Evolutionary conservation across 2,113 vertebrate species (phyloP).

Genomic region (Triplophysa siluroides): DNA sequence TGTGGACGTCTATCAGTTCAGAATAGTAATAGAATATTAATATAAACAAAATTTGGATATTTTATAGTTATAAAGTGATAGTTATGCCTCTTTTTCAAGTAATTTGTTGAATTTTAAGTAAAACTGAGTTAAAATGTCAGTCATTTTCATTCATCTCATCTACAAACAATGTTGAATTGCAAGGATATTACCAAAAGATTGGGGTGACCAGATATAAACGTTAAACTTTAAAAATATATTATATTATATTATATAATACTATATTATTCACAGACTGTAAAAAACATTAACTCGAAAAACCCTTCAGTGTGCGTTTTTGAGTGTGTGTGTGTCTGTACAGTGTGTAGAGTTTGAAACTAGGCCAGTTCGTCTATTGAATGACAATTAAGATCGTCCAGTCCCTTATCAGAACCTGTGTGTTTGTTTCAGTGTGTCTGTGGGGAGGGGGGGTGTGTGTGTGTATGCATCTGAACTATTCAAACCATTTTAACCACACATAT

Average conservation of each 20-base stretch:
- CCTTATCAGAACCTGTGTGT: slow-evolving; percentile 72
- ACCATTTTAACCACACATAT: background rate
- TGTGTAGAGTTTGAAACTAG: slow-evolving; percentile 82
- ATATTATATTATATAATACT: no score
- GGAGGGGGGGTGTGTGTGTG: background rate
- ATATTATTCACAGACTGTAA: no score
- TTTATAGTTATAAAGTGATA: no score
- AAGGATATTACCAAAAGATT: background rate
- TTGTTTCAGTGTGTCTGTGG: slow-evolving; percentile 39
- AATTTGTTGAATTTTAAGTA: no score
- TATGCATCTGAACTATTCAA: background rate
- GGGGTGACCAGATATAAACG: no score
- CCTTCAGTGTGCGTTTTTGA: slow-evolving; percentile 53
- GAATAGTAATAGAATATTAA: background rate
- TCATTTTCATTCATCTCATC: no score
- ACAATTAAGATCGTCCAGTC: slow-evolving; percentile 82
- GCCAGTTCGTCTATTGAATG: slow-evolving; percentile 88
- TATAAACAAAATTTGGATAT: no score
- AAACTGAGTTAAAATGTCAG: no score
- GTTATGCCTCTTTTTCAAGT: no score
- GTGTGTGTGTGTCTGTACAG: slow-evolving; percentile 60
- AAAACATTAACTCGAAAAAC: no score
- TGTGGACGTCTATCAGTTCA: background rate
- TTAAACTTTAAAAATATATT: no score
- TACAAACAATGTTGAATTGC: no score